Base-by-base conservation (phyloP, 2,888 invertebrate species). In the Heteropelma amictum region DNA sequence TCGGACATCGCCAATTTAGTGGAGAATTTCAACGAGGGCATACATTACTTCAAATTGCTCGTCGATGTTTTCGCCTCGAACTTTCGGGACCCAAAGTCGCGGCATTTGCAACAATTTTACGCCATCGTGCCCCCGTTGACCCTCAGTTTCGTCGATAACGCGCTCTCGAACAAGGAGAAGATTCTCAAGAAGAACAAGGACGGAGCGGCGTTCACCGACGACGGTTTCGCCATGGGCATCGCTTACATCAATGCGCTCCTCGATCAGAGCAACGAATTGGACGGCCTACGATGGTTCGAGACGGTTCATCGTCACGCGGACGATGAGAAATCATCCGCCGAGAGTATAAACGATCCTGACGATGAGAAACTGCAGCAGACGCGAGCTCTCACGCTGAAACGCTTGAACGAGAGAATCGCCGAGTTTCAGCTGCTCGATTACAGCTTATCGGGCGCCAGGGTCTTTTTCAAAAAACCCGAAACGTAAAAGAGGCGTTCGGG, bases 141-240 rank as follows among this genome's bases (percentile, higher is more conserved):
- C 0, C 92, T 99, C 71, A 99, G 98, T 89, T 98, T 96, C 90
- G 94, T 99, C 19, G 98, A 99, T 85, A 95, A 98, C 88, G 95
- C 97, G 82, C 93, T 98, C 76, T 93, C 94, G 49, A 95, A 96
- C 77, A 98, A 98, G 87, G 98, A 98, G 84, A 96, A 96, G 89
- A 93, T 99, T 89, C 95, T 93, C 75, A 98, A 98, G 87, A 97
- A 97, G 87, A 95, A 95, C 86, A 95, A 95, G 90, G 91, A 92
- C 10, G 96, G 96, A 10, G 95, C 97, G 54, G 94, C 97, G 0
- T 98, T 99, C 87, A 98, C 98, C 8, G 99, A 99, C 89, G 99
- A 99, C 89, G 99, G 99, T 10, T 99, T 99, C 90, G 96, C 98
- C 3, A 96, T 99, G 93, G 99, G 98, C 86, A 90, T 95, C 33